Percentiles rank a stretch among this genome's conserved stretches.
phyloP scores from a whole-genome alignment of 2,888 invertebrate genomes.

The Caenorhabditis parvicauda region DNA sequence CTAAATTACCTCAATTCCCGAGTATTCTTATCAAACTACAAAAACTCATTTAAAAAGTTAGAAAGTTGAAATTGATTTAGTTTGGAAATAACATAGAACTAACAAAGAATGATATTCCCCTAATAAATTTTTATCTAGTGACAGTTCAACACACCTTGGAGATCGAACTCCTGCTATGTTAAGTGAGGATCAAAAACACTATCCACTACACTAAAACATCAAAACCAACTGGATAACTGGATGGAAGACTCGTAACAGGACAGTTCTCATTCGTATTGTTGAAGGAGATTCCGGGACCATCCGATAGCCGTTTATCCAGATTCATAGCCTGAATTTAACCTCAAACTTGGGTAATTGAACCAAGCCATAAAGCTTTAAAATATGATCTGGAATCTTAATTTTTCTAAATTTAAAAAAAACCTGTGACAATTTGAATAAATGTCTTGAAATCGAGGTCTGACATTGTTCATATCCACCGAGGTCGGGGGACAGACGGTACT shows the following conservation, averaged over 20 bases:
- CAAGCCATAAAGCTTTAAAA: too few relatives aligned
- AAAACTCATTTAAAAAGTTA: too few relatives aligned
- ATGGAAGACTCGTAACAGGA: slow-evolving; percentile 46
- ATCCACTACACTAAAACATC: too few relatives aligned
- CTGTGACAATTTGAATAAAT: slow-evolving; percentile 43
- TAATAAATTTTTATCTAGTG: too few relatives aligned
- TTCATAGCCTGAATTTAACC: slow-evolving; percentile 12
- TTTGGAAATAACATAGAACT: not conserved
- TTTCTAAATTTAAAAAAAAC: not conserved
- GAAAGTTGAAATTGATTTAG: not conserved
- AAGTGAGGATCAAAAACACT: too few relatives aligned
- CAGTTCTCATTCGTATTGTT: slow-evolving; percentile 43
- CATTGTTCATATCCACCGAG: slow-evolving; percentile 57
- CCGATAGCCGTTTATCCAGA: slow-evolving; percentile 16
- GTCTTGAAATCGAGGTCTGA: slow-evolving; percentile 46
- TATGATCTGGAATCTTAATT: not conserved
- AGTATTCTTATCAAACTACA: too few relatives aligned
- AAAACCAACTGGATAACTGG: slow-evolving; percentile 33
- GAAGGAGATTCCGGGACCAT: slow-evolving; percentile 20
- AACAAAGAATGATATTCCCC: not conserved
- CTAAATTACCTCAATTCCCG: too few relatives aligned
- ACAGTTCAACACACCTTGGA: too few relatives aligned
- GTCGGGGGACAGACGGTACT: slow-evolving; percentile 56
- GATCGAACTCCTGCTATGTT: too few relatives aligned
- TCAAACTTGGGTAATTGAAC: too few relatives aligned